Evolutionary conservation across 2,113 vertebrate species (phyloP).

Genomic region (Oophaga pumilio): DNA sequence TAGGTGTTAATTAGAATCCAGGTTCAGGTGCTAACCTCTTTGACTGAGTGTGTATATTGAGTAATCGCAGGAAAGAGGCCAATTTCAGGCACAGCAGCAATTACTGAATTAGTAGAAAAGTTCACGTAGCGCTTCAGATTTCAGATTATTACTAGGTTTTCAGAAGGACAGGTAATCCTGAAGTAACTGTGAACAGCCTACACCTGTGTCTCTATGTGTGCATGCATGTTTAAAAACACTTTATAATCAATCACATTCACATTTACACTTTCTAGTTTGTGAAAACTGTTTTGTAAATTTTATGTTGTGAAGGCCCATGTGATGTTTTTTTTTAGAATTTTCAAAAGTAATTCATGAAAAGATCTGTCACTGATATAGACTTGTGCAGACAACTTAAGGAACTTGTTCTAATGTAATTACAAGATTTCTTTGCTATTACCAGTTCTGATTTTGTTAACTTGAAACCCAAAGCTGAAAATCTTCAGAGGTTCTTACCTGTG

Average conservation of each 20-base stretch:
- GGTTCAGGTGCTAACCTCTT: slow-evolving; percentile 84
- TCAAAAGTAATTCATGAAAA: not conserved
- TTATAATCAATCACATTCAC: slow-evolving; percentile 64
- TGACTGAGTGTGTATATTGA: slow-evolving; percentile 76
- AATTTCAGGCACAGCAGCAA: slow-evolving; percentile 87
- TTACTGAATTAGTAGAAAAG: slow-evolving; percentile 98
- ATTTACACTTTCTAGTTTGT: slow-evolving; percentile 49
- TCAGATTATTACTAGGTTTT: slow-evolving; percentile 86
- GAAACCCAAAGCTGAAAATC: slow-evolving; percentile 8
- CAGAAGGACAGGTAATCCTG: slow-evolving; percentile 86
- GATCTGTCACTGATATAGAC: not conserved
- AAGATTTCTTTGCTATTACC: not conserved
- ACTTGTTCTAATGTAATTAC: slow-evolving; percentile 6
- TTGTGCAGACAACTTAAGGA: not conserved
- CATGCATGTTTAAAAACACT: slow-evolving; percentile 67
- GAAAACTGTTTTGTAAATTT: not conserved
- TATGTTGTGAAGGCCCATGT: not conserved
- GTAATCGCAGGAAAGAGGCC: slow-evolving; percentile 81
- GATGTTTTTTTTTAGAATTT: not conserved
- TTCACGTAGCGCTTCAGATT: slow-evolving; percentile 91
- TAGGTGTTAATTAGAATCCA: slow-evolving; percentile 83
- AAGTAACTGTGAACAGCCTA: slow-evolving; percentile 69
- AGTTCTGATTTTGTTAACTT: slow-evolving; percentile 12
- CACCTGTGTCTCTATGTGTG: slow-evolving; percentile 66
- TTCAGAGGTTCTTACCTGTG: slow-evolving; percentile 22